Evolutionary conservation across 2,888 invertebrate species (phyloP).

Genomic region (Eugnorisma glareosa): DNA sequence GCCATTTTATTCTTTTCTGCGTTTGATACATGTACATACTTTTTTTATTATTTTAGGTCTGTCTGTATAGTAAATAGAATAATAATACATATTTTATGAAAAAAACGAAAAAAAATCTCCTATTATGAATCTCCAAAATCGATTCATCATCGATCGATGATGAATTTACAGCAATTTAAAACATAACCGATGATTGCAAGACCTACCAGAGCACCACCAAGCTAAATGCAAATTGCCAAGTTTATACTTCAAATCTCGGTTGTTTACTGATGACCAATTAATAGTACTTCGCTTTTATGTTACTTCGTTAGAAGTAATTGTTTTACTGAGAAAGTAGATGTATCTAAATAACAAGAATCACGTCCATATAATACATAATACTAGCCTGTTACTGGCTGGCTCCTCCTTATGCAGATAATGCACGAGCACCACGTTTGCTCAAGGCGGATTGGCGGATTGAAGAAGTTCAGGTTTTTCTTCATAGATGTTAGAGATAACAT

Average conservation of each 20-base stretch:
- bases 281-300: slow-evolving; percentile 2
- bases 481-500: not conserved
- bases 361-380: not conserved
- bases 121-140: not conserved
- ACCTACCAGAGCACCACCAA: not conserved
- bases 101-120: too few relatives aligned
- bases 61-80: too few relatives aligned
- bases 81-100: too few relatives aligned
- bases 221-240: not conserved
- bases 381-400: not conserved
- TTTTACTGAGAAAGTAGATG: slow-evolving; percentile 5
- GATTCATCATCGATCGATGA: too few relatives aligned
- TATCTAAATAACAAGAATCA: slow-evolving; percentile 12
- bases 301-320: not conserved
- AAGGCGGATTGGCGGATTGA: not conserved
- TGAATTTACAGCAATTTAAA: not conserved
- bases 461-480: not conserved
- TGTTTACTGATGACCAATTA: slow-evolving; percentile 4
- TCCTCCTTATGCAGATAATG: too few relatives aligned
- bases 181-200: too few relatives aligned
- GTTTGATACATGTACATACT: too few relatives aligned
- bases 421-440: too few relatives aligned
- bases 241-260: not conserved
- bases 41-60: too few relatives aligned
- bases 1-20: too few relatives aligned